Conservation (phyloP, 2,797 vertebrate genomes). For the Coreius guichenoti region DNA sequence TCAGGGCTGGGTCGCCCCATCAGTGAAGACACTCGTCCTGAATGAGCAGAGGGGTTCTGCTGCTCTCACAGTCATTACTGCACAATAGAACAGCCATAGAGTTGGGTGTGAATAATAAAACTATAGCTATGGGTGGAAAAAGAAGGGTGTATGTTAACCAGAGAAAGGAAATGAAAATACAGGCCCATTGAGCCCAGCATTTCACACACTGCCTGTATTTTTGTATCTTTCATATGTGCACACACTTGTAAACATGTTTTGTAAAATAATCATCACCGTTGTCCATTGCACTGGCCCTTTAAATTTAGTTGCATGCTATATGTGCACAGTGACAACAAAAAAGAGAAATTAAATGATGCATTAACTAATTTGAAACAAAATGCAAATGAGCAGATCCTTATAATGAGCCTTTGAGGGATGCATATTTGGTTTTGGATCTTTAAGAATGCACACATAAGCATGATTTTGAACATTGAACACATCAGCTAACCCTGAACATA, state of each 20-base stretch:
- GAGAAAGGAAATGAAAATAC: not conserved
- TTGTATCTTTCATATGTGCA: not conserved
- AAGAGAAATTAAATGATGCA: not conserved
- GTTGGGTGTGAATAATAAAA: slow-evolving; percentile 16
- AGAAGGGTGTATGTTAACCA: not conserved
- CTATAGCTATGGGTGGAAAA: not conserved
- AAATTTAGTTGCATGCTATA: not conserved
- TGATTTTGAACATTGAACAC: not conserved
- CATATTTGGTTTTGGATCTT: not conserved
- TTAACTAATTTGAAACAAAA: not conserved
- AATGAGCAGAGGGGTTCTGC: not conserved
- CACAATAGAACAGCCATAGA: slow-evolving; percentile 7
- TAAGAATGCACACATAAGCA: not conserved
- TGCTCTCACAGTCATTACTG: slow-evolving; percentile 1
- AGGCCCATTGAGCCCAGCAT: not conserved
- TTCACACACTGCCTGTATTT: not conserved
- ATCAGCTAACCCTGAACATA: not conserved
- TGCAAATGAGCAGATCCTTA: not conserved
- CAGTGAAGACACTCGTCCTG: not conserved
- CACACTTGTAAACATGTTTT: not conserved
- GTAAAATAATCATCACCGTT: not conserved
- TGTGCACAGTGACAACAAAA: not conserved
- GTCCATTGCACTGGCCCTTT: not conserved
- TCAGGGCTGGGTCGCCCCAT: slow-evolving; percentile 27
- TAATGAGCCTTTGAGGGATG: not conserved